Base-by-base conservation (phyloP, 2,888 invertebrate species). In the Iselma pallidipennis region DNA sequence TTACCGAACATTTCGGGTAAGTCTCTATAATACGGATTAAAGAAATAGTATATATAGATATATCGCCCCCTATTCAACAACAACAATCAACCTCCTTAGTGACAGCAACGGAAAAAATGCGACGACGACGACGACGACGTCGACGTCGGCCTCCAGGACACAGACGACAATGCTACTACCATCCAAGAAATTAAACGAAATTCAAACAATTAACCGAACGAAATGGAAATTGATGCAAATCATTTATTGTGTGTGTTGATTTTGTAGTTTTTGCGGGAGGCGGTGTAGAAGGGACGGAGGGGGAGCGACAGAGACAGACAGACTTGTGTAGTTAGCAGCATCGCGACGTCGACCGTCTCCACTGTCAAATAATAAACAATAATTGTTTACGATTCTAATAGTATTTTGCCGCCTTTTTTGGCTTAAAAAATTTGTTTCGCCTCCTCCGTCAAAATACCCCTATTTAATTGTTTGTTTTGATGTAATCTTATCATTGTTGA, bases 31-130 rank as follows among this genome's bases (percentile, higher is more conserved):
- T 12, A 4, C n/a, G n/a, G n/a, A n/a, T n/a, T n/a, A n/a, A n/a
- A n/a, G n/a, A n/a, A n/a, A n/a, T n/a, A n/a, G n/a, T 45, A 45
- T 45, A 19, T 19, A 42, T 19, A 19, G 1, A 7, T 42, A 16
- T 16, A 23, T 45, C 45, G 45, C 45, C 45, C 45, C 45, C 45
- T 45, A 45, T 45, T 45, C 23, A 45, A 45, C 45, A 45, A 45
- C 21, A 45, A 45, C 23, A 45, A 45, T 21, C 45, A 45, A 23
- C 45, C 45, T 45, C n/a, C 21, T 45, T 45, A 10, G 45, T 45
- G 21, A 45, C 21, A 45, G 45, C n/a, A 23, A 45, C 23, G 12
- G 21, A 12, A 19, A 19, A 42, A 45, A 23, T 21, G 10, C 5
- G 2, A 23, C n/a, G n/a, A n/a, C n/a, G n/a, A n/a, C n/a, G n/a